Evolutionary conservation across 92 coral and sea anemone genomes (phyloP).

Genomic region (Ricordea florida): DNA sequence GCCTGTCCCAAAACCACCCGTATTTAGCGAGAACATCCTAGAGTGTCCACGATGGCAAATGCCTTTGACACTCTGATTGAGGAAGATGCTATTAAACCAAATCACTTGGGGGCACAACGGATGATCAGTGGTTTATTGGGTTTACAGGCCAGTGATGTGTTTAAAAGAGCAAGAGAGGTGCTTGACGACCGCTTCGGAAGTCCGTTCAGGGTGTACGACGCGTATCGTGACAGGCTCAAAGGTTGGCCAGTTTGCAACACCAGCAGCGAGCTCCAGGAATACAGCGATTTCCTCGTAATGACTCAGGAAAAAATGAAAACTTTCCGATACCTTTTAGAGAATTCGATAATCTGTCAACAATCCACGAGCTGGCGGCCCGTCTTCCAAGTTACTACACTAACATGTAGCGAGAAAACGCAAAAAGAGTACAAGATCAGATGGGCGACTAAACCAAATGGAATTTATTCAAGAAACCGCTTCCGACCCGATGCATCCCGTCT

Average conservation of each 20-base stretch:
- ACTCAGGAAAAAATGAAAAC: conserved; percentile 51
- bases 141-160: conserved; percentile 32
- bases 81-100: conserved; percentile 43
- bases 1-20: conserved; percentile 39
- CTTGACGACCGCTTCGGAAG: conserved; percentile 36
- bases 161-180: conserved; percentile 31
- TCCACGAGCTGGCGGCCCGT: too few species aligned
- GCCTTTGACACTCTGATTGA: conserved; percentile 47
- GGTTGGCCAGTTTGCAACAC: conserved; percentile 36
- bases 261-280: conserved; percentile 22
- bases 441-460: too few species aligned
- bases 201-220: conserved; percentile 38
- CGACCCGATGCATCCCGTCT: too few species aligned
- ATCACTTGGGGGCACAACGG: conserved; percentile 6
- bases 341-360: too few species aligned
- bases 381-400: too few species aligned
- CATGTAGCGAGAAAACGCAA: too few species aligned
- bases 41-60: conserved; percentile 54
- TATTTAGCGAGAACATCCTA: conserved; percentile 37
- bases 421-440: too few species aligned
- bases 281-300: conserved; percentile 28
- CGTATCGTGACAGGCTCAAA: conserved; percentile 4
- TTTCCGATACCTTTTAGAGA: too few species aligned
- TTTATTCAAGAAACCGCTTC: too few species aligned
- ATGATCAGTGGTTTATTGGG: conserved; percentile 28